phyloP scores from a whole-genome alignment of 2,888 invertebrate genomes.

The Bombylius discolor region DNA sequence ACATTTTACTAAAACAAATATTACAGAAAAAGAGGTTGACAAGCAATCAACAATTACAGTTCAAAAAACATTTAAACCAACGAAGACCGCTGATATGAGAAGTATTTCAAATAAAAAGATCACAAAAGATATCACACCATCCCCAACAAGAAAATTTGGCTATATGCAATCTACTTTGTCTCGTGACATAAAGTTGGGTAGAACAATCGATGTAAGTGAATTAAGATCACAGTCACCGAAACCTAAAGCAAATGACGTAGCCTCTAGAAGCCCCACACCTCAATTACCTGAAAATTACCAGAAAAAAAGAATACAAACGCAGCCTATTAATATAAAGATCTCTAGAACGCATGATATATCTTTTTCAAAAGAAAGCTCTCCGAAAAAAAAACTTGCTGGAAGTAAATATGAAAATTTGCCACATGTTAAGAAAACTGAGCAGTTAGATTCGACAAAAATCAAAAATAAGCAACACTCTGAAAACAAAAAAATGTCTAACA shows the following conservation, averaged over 20 bases:
- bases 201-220: conserved; percentile 14
- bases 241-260: background rate
- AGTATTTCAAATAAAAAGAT: background rate
- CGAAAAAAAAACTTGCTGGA: background rate
- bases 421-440: too few species aligned
- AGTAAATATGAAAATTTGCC: too few species aligned
- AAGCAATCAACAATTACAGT: background rate
- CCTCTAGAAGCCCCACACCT: conserved; percentile 10
- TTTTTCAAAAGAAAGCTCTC: background rate
- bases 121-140: background rate
- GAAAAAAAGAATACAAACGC: background rate
- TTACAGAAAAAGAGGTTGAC: too few species aligned
- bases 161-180: conserved; percentile 50
- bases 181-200: conserved; percentile 41
- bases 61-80: background rate
- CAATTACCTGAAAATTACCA: background rate
- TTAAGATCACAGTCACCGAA: conserved; percentile 18
- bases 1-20: too few species aligned
- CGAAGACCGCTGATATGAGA: background rate
- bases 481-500: background rate
- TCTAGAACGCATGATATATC: background rate
- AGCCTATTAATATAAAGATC: background rate
- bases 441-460: too few species aligned
- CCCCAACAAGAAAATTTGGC: conserved; percentile 28
- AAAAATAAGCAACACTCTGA: too few species aligned